A percentile compares a stretch with the other conserved stretches of the same genome.
Evolutionary conservation across 2,113 vertebrate genomes (phyloP).

Genomic region (Phyllopteryx taeniolatus): DNA sequence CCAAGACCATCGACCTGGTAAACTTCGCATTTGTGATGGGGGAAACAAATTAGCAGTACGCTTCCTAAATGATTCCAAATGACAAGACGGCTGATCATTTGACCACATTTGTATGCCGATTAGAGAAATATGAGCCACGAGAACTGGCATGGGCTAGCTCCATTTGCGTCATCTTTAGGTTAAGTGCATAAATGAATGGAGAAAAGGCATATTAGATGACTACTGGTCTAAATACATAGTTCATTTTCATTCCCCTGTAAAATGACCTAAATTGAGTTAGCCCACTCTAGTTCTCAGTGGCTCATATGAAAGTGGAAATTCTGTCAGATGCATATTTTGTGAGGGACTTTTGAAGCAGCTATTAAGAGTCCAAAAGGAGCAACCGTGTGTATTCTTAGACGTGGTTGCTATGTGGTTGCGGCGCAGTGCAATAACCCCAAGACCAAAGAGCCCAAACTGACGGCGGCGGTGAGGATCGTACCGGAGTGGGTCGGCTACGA

Average conservation of each 20-base stretch:
- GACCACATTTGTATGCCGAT: background rate
- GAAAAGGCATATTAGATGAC: too few species aligned
- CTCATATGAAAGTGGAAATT: too few species aligned
- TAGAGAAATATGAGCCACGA: background rate
- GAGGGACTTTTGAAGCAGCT: background rate
- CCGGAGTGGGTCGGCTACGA: slow-evolving; percentile 92
- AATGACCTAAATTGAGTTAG: too few species aligned
- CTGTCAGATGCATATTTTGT: too few species aligned
- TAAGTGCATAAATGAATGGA: too few species aligned
- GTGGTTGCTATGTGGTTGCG: slow-evolving; percentile 28
- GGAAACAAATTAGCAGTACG: background rate
- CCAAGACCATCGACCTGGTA: slow-evolving; percentile 96
- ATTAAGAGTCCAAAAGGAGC: slow-evolving; percentile 25
- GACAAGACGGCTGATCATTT: background rate
- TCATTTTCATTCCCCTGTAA: too few species aligned
- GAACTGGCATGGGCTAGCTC: background rate
- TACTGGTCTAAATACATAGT: too few species aligned
- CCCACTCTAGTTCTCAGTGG: too few species aligned
- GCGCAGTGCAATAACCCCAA: slow-evolving; percentile 95
- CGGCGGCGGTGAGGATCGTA: slow-evolving; percentile 88
- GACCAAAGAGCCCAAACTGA: slow-evolving; percentile 95
- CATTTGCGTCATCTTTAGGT: background rate
- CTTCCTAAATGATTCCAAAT: too few species aligned
- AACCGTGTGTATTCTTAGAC: slow-evolving; percentile 33
- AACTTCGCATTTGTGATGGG: slow-evolving; percentile 23